Conservation (phyloP, 2,113 vertebrate species). For the Oreochromis spilurus region DNA sequence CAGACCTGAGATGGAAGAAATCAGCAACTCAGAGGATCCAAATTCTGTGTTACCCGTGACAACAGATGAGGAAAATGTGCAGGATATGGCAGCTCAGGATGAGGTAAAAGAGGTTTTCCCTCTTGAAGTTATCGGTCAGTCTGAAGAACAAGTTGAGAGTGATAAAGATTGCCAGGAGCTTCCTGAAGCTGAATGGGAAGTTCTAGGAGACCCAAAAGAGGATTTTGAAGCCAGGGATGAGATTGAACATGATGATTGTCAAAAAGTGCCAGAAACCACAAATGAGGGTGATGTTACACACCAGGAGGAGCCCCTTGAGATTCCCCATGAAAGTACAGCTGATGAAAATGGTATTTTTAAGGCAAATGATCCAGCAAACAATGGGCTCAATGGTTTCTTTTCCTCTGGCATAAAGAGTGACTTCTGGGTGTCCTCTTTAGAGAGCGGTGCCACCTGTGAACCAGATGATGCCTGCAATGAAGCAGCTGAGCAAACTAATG, state of each 20-base stretch:
- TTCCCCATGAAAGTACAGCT: background rate
- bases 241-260: background rate
- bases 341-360: constrained; percentile 20
- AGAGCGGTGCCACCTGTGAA: constrained; percentile 49
- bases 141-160: constrained; percentile 11
- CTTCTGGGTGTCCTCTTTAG: constrained; percentile 53
- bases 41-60: background rate
- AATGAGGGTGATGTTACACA: background rate
- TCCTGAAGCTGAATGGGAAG: constrained; percentile 22
- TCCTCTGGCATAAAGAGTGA: constrained; percentile 41
- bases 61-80: background rate
- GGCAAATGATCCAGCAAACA: constrained; percentile 14
- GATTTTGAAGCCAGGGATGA: background rate
- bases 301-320: background rate
- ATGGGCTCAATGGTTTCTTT: constrained; percentile 9
- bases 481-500: constrained; percentile 10
- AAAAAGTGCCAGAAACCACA: background rate
- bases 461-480: background rate
- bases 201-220: background rate
- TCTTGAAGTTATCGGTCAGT: background rate
- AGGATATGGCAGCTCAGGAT: background rate
- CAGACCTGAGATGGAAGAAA: constrained; percentile 23
- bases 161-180: background rate
- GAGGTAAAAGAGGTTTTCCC: background rate
- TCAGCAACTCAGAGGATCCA: constrained; percentile 29